Conservation (phyloP, 2,113 vertebrate species). For the Syrrhaptes paradoxus region DNA sequence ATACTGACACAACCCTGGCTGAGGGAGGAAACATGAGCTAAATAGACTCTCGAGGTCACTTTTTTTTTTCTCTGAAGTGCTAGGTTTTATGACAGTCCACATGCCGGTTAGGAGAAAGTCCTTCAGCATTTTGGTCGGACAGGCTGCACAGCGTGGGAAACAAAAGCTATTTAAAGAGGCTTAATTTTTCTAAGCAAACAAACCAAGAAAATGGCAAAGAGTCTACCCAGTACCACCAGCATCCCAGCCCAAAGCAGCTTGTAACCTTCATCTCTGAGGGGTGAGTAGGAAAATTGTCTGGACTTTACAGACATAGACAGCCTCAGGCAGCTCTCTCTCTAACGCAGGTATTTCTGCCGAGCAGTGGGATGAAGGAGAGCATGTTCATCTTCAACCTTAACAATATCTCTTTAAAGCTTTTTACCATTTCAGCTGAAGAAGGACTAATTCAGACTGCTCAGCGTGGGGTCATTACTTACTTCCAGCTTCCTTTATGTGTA, state of each 20-base stretch:
- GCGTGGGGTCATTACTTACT: background rate
- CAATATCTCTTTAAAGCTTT: background rate
- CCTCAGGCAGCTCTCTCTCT: background rate
- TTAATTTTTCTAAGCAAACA: background rate
- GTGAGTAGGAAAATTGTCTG: background rate
- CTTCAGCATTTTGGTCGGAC: background rate
- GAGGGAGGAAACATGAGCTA: background rate
- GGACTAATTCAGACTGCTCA: background rate
- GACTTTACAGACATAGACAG: background rate
- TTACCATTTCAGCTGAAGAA: background rate
- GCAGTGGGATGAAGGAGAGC: background rate
- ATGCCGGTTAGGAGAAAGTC: background rate
- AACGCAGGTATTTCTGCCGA: background rate
- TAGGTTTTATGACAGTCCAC: background rate
- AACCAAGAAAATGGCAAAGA: background rate
- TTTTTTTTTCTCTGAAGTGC: background rate
- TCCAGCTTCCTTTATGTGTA: background rate
- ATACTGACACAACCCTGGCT: background rate
- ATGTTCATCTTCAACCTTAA: background rate
- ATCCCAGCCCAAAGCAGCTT: background rate
- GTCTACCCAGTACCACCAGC: background rate
- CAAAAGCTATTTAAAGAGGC: background rate
- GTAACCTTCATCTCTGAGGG: background rate
- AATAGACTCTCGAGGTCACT: background rate
- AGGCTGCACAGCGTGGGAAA: background rate